Conservation (phyloP, 2,113 vertebrate genomes). For the Erpornis zantholeuca region DNA sequence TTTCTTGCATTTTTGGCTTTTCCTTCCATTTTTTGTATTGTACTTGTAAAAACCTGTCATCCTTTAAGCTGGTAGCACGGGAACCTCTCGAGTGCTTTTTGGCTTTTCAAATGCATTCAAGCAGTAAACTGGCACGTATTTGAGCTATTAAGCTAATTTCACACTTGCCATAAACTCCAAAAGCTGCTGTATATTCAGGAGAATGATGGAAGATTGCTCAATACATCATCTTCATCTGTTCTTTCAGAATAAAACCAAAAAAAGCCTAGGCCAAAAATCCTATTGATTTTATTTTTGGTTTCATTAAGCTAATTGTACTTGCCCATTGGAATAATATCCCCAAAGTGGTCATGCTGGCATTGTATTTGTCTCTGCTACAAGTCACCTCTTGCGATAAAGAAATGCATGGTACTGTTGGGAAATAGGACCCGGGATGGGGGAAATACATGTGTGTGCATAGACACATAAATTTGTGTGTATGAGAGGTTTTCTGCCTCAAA, state of each 20-base stretch:
- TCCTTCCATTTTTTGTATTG: not conserved
- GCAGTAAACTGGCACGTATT: not conserved
- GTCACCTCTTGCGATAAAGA: not conserved
- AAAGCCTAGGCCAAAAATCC: not conserved
- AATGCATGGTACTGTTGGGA: not conserved
- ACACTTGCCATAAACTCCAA: not conserved
- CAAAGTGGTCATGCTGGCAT: not conserved
- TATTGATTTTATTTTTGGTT: not conserved
- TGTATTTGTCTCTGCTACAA: not conserved
- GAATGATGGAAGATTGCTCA: not conserved
- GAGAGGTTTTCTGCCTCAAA: not conserved
- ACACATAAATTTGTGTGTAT: accelerated
- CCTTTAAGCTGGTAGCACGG: not conserved
- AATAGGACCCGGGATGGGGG: accelerated
- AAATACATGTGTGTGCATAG: not conserved
- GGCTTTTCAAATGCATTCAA: not conserved
- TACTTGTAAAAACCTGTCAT: not conserved
- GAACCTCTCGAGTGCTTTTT: not conserved
- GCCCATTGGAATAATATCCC: not conserved
- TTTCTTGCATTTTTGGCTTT: not conserved
- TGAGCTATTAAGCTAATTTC: not conserved
- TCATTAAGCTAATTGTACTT: not conserved
- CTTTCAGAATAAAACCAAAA: not conserved
- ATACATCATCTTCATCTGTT: not conserved
- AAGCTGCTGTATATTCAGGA: not conserved